A percentile compares a stretch with the other conserved stretches of the same genome.
Evolutionary conservation across 2,888 invertebrate species (phyloP).

Genomic region (Ectemnius cavifrons): DNA sequence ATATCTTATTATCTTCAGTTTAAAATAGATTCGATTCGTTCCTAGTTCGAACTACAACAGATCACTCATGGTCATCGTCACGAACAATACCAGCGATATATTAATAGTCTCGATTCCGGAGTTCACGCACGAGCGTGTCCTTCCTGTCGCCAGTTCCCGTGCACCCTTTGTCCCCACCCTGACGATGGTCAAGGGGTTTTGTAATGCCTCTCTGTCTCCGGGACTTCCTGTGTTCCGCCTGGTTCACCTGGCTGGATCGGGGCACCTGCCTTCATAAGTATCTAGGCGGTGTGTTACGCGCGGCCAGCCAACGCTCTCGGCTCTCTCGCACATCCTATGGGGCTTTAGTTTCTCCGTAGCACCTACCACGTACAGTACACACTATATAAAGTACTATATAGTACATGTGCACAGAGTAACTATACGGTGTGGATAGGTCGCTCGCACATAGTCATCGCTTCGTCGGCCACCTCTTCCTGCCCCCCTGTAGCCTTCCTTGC

Average conservation of each 20-base stretch:
- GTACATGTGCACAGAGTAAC: too few species aligned
- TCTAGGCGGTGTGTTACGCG: constrained; percentile 40
- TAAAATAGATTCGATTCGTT: too few species aligned
- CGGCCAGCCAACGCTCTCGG: not conserved
- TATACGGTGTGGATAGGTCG: too few species aligned
- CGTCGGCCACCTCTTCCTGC: not conserved
- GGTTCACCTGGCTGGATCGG: constrained; percentile 69
- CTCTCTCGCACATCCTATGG: constrained; percentile 45
- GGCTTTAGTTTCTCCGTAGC: constrained; percentile 40
- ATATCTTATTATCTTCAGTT: too few species aligned
- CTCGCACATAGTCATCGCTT: too few species aligned
- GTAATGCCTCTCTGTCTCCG: constrained; percentile 66
- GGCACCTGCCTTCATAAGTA: constrained; percentile 66
- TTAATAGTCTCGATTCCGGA: not conserved
- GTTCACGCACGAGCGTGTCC: constrained; percentile 5
- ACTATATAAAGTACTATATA: too few species aligned
- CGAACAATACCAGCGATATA: not conserved
- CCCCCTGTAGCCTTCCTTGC: constrained; percentile 1
- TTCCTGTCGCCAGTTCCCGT: constrained; percentile 43
- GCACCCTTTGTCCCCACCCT: constrained; percentile 33
- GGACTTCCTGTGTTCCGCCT: constrained; percentile 74
- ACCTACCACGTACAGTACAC: constrained; percentile 15
- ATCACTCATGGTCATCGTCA: too few species aligned
- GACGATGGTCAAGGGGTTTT: constrained; percentile 27
- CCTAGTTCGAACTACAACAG: too few species aligned